Evolutionary conservation across 2,888 invertebrate species (phyloP).

Genomic region (Lepidochrysops patricia): DNA sequence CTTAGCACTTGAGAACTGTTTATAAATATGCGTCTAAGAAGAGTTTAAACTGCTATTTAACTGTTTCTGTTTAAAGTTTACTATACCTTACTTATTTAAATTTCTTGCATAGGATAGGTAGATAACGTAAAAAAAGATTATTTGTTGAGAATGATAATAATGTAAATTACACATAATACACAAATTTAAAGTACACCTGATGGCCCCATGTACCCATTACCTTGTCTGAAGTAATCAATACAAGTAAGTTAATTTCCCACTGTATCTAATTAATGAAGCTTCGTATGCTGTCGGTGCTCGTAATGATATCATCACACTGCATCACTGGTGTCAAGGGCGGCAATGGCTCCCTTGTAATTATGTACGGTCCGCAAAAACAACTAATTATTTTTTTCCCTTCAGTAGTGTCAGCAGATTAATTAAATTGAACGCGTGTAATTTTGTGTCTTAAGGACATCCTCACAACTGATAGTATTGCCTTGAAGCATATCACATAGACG

Average conservation of each 20-base stretch:
- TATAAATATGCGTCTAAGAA: background rate
- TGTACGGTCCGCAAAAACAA: conserved; percentile 20
- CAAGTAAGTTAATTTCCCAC: no score
- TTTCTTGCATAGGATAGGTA: no score
- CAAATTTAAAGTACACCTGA: no score
- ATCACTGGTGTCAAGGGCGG: conserved; percentile 23
- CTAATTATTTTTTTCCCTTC: background rate
- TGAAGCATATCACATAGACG: background rate
- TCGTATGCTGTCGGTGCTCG: background rate
- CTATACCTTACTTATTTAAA: no score
- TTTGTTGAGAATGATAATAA: no score
- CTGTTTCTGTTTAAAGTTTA: no score
- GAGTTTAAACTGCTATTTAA: background rate
- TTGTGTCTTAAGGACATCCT: background rate
- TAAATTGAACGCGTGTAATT: background rate
- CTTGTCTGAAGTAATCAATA: no score
- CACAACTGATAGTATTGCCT: background rate
- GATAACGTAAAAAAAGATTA: no score
- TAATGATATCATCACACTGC: conserved; percentile 19
- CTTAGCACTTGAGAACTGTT: no score
- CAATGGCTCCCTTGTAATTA: conserved; percentile 24
- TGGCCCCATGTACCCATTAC: no score
- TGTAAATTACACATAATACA: no score
- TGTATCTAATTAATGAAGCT: background rate
- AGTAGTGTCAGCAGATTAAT: background rate